Conservation (phyloP, 2,888 invertebrate species). For the Acanthacorydalis orientalis region DNA sequence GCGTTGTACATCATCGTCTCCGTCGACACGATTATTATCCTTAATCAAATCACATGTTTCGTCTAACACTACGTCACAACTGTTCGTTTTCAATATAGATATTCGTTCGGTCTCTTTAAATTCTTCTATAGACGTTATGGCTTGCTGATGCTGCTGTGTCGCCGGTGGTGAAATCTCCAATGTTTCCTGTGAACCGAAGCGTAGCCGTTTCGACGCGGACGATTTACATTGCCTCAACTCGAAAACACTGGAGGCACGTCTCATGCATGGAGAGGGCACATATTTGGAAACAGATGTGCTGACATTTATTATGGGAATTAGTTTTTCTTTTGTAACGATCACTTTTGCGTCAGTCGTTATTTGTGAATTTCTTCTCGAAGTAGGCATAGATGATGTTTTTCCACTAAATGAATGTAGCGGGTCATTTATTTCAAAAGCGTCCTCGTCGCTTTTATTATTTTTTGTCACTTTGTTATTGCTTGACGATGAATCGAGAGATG, state of each 20-base stretch:
- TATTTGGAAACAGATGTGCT: conserved; percentile 14
- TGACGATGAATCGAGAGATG: conserved; percentile 23
- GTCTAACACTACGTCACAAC: too few relatives aligned
- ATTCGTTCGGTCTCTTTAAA: too few relatives aligned
- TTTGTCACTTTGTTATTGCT: conserved; percentile 25
- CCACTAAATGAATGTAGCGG: not conserved
- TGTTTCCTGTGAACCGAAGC: conserved; percentile 16
- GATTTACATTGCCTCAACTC: conserved; percentile 6
- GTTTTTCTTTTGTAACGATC: conserved; percentile 14
- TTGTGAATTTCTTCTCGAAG: not conserved
- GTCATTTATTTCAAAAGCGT: not conserved
- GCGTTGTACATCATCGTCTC: too few relatives aligned
- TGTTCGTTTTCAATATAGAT: too few relatives aligned
- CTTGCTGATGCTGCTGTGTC: too few relatives aligned
- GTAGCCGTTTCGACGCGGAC: too few relatives aligned
- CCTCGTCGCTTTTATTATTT: conserved; percentile 16
- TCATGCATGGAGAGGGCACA: conserved; percentile 14
- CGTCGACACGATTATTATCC: too few relatives aligned
- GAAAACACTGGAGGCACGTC: conserved; percentile 20
- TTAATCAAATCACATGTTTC: too few relatives aligned
- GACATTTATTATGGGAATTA: conserved; percentile 22
- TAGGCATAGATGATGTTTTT: not conserved
- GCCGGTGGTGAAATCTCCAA: conserved; percentile 9
- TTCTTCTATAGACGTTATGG: too few relatives aligned
- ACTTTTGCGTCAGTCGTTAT: not conserved